Evolutionary conservation across 1,140 invertebrate genomes (phyloP), one percentile per base, ranked within the genome.

Genomic region (Lepidurus arcticus): DNA sequence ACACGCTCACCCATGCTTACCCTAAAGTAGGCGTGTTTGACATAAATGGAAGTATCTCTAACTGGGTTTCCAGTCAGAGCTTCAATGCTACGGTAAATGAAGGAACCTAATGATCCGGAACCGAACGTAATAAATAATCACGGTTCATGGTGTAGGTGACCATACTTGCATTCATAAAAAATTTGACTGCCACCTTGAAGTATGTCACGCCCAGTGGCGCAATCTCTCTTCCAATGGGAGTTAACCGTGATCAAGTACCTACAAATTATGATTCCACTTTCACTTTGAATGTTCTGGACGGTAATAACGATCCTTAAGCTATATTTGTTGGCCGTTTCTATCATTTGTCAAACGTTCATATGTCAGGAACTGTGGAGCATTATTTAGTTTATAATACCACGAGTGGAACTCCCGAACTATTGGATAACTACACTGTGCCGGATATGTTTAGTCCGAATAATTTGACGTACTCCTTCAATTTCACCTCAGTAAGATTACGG

Each of bases 1-100:
- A 76, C 24, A 76, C 80, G 8, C 74, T 81, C 43, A 81, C 26
- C 5, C 82, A 84, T 78, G 78, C 34, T 10, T 85, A 82, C 75
- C 42, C 73, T 21, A 78, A 78, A 10, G 80, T 81, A 16, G 83
- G 82, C 1, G 45, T 75, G n/a, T 84, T 81, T 44, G 79, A 78
- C 44, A 80, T 84, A 7, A 79, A 43, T 11, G 81, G 83, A 9
- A 80, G 76, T 11, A 81, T 83, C 65, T 81, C 75, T 26, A 85
- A 85, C 76, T 47, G 78, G 34, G 82, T 82, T 9, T 82, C 80
- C 8, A 80, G 82, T 1, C 79, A 80, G 10, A 78, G 47, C 4
- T 78, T 81, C 16, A 78, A 44, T 7, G 79, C 80, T 34, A 65
- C 42, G 79, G 81, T 81, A 44, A 1, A 78, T 16, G 21, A 44